Evolutionary conservation across 2,113 vertebrate species (phyloP).

Genomic region (Puffinus mauretanicus): DNA sequence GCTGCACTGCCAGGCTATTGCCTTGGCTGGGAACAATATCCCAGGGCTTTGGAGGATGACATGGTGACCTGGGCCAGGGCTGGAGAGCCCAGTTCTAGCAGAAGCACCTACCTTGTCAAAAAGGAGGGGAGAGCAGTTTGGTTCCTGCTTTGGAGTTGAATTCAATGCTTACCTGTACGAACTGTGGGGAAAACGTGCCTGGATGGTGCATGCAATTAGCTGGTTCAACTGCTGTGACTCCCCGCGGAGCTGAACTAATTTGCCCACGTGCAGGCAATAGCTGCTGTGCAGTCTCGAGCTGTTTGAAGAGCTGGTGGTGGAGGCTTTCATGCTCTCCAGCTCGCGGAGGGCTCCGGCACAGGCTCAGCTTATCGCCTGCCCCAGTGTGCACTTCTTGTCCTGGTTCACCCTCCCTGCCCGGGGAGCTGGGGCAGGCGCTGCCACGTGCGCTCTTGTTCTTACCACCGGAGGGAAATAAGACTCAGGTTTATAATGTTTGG

Average conservation of each 20-base stretch:
- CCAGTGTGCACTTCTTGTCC: not conserved
- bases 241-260: not conserved
- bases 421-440: accelerated
- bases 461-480: not conserved
- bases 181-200: not conserved
- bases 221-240: not conserved
- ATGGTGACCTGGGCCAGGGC: not conserved
- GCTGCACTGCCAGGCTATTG: not conserved
- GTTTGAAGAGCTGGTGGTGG: not conserved
- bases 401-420: not conserved
- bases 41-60: not conserved
- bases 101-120: not conserved
- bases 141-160: not conserved
- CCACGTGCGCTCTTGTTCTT: not conserved
- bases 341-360: accelerated
- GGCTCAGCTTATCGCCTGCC: not conserved
- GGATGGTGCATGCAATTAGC: not conserved
- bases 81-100: not conserved
- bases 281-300: not conserved
- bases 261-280: not conserved
- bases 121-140: not conserved
- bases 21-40: not conserved
- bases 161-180: not conserved
- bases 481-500: not conserved
- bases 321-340: not conserved